These are phyloP conservation scores for Graphium colonna DNA, from an alignment of 2,888 invertebrate species.

Conservation along the genomic window DNA sequence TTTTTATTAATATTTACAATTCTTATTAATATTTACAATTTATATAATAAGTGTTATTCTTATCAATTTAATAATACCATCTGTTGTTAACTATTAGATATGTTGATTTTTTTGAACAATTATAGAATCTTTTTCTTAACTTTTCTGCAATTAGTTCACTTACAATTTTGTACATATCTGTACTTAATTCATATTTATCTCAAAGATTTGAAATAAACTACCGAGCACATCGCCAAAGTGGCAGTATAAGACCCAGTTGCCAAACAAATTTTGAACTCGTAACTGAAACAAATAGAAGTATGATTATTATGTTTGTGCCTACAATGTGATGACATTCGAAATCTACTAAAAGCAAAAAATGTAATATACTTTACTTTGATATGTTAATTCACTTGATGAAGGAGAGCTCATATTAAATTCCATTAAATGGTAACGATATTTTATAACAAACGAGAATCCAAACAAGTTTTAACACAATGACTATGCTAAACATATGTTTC, in stretches of 20 bases:
- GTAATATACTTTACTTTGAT: too few relatives aligned
- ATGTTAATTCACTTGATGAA: too few relatives aligned
- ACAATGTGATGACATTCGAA: too few relatives aligned
- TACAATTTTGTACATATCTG: conserved; percentile 24
- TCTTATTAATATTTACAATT: conserved; percentile 19
- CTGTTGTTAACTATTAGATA: conserved; percentile 9
- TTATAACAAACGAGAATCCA: too few relatives aligned
- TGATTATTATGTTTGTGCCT: too few relatives aligned
- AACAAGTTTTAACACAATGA: too few relatives aligned
- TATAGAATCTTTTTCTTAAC: neutral
- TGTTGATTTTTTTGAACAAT: neutral
- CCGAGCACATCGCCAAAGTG: conserved; percentile 59
- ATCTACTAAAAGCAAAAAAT: too few relatives aligned
- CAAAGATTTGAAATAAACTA: too few relatives aligned
- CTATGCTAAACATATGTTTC: too few relatives aligned
- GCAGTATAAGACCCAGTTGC: conserved; percentile 49
- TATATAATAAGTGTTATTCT: conserved; percentile 22
- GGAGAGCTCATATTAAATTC: too few relatives aligned
- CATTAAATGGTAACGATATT: too few relatives aligned
- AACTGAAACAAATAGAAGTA: conserved; percentile 60
- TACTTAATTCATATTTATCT: too few relatives aligned
- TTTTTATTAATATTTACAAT: neutral
- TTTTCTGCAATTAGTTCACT: neutral
- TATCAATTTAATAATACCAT: conserved; percentile 4
- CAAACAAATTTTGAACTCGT: conserved; percentile 41